phyloP scores from a whole-genome alignment of 2,113 vertebrate genomes.

The Acanthochromis polyacanthus region DNA sequence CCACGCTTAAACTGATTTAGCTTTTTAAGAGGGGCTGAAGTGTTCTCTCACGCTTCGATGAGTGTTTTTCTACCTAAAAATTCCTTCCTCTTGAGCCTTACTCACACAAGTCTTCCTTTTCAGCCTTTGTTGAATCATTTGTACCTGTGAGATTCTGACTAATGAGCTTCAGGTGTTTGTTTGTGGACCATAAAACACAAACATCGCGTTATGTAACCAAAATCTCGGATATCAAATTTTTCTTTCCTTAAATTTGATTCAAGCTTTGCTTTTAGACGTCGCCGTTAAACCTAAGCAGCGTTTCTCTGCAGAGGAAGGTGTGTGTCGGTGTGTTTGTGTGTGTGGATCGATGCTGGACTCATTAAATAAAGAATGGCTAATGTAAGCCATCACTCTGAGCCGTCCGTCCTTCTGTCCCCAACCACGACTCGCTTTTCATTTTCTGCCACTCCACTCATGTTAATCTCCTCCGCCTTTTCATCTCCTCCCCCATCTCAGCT shows the following conservation, averaged over 20 bases:
- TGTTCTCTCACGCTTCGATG: background rate
- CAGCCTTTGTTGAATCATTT: background rate
- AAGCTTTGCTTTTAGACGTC: conserved; percentile 36
- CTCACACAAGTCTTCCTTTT: rapidly evolving
- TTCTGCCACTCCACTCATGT: conserved; percentile 14
- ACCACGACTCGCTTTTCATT: conserved; percentile 14
- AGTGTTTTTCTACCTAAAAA: background rate
- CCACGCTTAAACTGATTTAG: too few species aligned
- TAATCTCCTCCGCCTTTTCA: conserved; percentile 31
- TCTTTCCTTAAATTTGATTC: background rate
- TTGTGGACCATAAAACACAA: background rate
- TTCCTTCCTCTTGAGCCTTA: background rate
- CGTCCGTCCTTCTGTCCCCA: conserved; percentile 24
- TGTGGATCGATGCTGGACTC: conserved; percentile 53
- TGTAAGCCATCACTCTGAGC: conserved; percentile 53
- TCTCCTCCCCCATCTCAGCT: conserved; percentile 9
- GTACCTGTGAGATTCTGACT: background rate
- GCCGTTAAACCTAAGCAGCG: conserved; percentile 39
- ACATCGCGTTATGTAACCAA: background rate
- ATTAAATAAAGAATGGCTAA: conserved; percentile 65
- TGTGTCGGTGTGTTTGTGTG: conserved; percentile 6
- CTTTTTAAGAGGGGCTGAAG: too few species aligned
- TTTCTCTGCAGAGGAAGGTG: conserved; percentile 17
- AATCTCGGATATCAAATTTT: background rate
- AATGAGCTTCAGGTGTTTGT: conserved; percentile 12